phyloP scores from a whole-genome alignment of 2,888 invertebrate genomes.

The Tenthredo mesomela region DNA sequence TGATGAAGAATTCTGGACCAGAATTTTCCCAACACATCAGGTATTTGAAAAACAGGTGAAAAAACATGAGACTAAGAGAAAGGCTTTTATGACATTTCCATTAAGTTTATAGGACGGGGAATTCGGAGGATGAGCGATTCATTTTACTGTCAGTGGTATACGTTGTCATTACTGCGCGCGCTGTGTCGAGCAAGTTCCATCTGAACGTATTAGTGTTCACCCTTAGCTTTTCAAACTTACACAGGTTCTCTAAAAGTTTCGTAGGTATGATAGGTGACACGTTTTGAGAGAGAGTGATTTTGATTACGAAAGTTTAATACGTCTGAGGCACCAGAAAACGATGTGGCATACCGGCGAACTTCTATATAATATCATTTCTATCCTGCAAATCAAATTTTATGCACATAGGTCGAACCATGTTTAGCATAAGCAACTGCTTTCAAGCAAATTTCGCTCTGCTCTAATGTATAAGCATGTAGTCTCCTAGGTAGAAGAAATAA shows the following conservation, averaged over 20 bases:
- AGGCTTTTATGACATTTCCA: background rate
- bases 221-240: background rate
- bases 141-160: too few relatives aligned
- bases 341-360: background rate
- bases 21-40: background rate
- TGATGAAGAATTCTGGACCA: background rate
- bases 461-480: background rate
- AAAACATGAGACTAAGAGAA: too few relatives aligned
- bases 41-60: background rate
- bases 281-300: conserved; percentile 41
- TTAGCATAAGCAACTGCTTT: background rate
- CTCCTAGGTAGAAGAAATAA: background rate
- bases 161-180: too few relatives aligned
- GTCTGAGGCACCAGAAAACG: background rate
- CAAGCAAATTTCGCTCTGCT: background rate
- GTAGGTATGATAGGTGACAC: background rate
- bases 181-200: background rate
- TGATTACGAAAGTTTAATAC: conserved; percentile 11
- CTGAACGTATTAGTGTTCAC: background rate
- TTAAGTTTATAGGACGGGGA: too few relatives aligned
- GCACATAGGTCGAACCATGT: background rate
- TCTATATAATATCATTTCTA: background rate
- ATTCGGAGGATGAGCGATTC: too few relatives aligned
- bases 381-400: background rate
- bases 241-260: background rate